Conservation (phyloP, 2,888 invertebrate genomes). For the Microdon myrmicae region DNA sequence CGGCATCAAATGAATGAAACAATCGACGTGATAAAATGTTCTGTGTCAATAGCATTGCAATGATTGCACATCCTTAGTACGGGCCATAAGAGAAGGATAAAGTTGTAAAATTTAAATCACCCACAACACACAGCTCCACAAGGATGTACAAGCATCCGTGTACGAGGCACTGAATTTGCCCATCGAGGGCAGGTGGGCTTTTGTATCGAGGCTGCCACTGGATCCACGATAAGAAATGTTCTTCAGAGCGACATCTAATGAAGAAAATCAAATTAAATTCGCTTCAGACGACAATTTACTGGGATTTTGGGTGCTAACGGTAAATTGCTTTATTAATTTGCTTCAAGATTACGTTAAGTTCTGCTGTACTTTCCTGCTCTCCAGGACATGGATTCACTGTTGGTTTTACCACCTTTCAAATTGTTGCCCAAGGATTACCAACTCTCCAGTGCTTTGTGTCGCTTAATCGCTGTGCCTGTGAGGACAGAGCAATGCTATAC, state of each 20-base stretch:
- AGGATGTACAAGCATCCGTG: background rate
- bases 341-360: conserved; percentile 29
- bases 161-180: conserved; percentile 3
- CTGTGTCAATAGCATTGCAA: no score
- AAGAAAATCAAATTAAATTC: conserved; percentile 52
- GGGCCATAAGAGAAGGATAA: conserved; percentile 1
- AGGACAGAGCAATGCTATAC: background rate
- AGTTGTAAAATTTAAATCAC: conserved; percentile 42
- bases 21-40: no score
- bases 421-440: conserved; percentile 11
- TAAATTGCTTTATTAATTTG: conserved; percentile 53
- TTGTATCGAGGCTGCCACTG: conserved; percentile 8
- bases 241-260: conserved; percentile 42
- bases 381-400: conserved; percentile 13
- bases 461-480: conserved; percentile 37
- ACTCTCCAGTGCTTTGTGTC: conserved; percentile 38
- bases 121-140: conserved; percentile 18
- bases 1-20: no score
- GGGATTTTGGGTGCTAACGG: conserved; percentile 52
- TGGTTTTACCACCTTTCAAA: background rate
- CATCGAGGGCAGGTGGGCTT: conserved; percentile 1
- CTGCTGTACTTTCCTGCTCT: conserved; percentile 12
- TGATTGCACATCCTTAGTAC: conserved; percentile 25
- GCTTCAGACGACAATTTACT: conserved; percentile 53
- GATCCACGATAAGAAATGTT: no score